These are phyloP conservation scores for Rhabditoides inermis DNA, from an alignment of 2,888 invertebrate genomes.

Conservation along the genomic window DNA sequence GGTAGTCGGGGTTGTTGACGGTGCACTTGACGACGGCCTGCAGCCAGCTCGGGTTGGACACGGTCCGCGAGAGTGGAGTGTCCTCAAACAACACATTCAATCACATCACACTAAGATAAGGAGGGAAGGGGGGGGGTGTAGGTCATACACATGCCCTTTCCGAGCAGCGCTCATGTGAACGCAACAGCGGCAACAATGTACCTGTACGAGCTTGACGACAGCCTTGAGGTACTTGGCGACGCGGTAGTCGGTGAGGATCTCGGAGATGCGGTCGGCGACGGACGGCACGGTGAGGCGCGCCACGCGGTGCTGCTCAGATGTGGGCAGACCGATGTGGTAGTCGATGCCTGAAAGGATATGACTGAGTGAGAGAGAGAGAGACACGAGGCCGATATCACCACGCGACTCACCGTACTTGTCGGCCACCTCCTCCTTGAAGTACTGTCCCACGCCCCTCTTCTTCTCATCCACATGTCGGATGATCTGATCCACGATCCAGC, in stretches of 20 bases:
- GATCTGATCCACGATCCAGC: constrained; percentile 29
- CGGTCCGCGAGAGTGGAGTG: constrained; percentile 20
- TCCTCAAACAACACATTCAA: constrained; percentile 11
- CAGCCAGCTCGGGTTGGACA: constrained; percentile 32
- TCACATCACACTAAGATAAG: constrained; percentile 2
- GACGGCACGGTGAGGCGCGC: constrained; percentile 23
- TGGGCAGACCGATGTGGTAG: constrained; percentile 49
- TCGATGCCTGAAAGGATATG: constrained; percentile 45
- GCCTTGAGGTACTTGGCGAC: constrained; percentile 19
- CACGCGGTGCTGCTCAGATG: constrained; percentile 23
- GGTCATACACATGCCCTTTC: no score
- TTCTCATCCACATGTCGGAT: constrained; percentile 19
- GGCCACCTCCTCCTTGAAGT: constrained; percentile 16
- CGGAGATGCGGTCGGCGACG: constrained; percentile 17
- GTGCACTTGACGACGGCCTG: constrained; percentile 32
- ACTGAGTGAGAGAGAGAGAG: no score
- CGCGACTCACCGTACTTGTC: constrained; percentile 14
- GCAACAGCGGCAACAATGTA: constrained; percentile 1
- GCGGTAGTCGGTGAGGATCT: constrained; percentile 20
- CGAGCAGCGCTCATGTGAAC: background rate
- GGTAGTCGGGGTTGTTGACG: constrained; percentile 45
- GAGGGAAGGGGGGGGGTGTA: no score
- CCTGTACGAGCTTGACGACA: constrained; percentile 19
- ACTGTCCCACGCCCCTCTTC: constrained; percentile 24
- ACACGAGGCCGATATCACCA: no score